Evolutionary conservation across 2,113 vertebrate species (phyloP), one percentile per base, ranked within the genome.

Genomic region (Amphilophus citrinellus): DNA sequence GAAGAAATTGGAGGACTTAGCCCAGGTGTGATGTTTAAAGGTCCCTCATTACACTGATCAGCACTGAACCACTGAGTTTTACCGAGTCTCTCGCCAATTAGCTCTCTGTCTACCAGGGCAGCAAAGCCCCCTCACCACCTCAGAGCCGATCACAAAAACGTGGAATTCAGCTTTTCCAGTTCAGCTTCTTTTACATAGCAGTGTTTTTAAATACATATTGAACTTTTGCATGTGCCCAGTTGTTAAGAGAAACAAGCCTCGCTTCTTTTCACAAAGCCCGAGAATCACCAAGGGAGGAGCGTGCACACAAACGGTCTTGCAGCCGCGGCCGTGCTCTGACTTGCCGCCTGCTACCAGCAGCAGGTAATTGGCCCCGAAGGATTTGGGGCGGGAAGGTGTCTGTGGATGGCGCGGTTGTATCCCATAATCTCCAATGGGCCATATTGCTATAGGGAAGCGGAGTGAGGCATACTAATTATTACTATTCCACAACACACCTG

Each of bases 321-420:
- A 96, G 96, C 94, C 76, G 59, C 59, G 90, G 94, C 92, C 87
- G 61, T 94, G 95, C 85, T 93, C 80, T 77, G 93, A 96, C 95
- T 94, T 96, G 95, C 89, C 90, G 91, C 86, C 92, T 90, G 91
- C 90, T 91, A 91, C 90, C 92, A 94, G 91, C 90, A 90, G 84
- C 13, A 83, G 73, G 22, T 97, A 97, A 97, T 97, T 97, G 96
- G 96, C 92, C 97, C 95, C 96, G 0, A 71, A 95, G 95, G 95
- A 91, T 90, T 85, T 75, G 87, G 79, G 83, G 59, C 27, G 78
- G 89, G 85, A 85, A 65, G 87, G 84, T 88, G 85, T 80, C 89
- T 84, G 86, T 84, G 88, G 89, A 87, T 89, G 94, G 93, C 47
- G 77, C 50, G 17, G 87, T 27, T 61, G 78, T 90, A 90, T 88